Conservation (phyloP, 2,113 vertebrate genomes). For the Brachirus orientalis region DNA sequence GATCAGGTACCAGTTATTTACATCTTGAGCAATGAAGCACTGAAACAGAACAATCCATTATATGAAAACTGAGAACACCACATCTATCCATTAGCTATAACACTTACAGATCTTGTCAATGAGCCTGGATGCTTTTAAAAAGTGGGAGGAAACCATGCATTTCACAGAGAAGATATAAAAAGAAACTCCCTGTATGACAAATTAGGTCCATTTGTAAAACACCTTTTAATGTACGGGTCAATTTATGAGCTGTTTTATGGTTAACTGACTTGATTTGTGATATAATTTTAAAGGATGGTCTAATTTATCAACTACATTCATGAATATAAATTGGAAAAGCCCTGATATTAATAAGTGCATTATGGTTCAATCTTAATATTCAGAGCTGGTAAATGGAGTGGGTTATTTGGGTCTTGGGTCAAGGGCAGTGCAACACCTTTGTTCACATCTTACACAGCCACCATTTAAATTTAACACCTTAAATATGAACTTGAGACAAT, state of each 20-base stretch:
- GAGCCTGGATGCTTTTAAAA: too few species aligned
- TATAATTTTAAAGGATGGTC: too few species aligned
- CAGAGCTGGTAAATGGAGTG: conserved; percentile 5
- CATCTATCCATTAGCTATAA: background rate
- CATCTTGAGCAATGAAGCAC: background rate
- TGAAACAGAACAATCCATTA: conserved; percentile 16
- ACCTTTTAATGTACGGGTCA: background rate
- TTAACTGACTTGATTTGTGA: background rate
- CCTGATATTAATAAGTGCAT: conserved; percentile 10
- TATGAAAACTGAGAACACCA: conserved; percentile 7
- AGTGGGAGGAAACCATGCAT: too few species aligned
- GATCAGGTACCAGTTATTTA: background rate
- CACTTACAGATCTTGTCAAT: too few species aligned
- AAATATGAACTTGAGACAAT: background rate
- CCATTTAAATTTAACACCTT: conserved; percentile 5
- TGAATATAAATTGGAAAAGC: background rate
- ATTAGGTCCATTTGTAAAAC: too few species aligned
- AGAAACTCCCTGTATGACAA: too few species aligned
- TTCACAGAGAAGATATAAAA: too few species aligned
- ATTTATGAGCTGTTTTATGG: background rate
- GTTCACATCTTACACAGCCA: background rate
- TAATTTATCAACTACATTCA: too few species aligned
- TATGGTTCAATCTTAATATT: conserved; percentile 25
- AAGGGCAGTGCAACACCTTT: conserved; percentile 5
- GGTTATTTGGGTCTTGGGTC: background rate